phyloP scores from a whole-genome alignment of 2,888 invertebrate species.

The Diabrotica balteata region DNA sequence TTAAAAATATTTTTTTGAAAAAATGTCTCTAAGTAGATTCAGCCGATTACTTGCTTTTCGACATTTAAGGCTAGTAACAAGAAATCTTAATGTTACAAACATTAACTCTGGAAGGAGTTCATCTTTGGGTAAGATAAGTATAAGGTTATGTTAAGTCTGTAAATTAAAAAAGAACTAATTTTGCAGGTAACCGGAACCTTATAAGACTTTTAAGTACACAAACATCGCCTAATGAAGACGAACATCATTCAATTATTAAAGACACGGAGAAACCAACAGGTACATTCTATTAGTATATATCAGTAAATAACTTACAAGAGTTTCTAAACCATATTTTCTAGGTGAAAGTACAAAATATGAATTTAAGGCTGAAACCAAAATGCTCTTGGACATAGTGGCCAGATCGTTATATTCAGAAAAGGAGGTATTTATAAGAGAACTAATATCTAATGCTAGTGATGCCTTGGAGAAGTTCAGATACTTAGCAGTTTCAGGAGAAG shows the following conservation, averaged over 20 bases:
- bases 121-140: conserved; percentile 26
- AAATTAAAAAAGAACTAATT: conserved; percentile 9
- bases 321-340: conserved; percentile 41
- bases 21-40: conserved; percentile 41
- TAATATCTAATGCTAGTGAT: conserved; percentile 97
- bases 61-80: conserved; percentile 22
- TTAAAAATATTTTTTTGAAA: conserved; percentile 35
- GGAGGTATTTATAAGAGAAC: conserved; percentile 94
- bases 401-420: conserved; percentile 97
- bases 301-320: not conserved
- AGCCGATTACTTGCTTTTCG: conserved; percentile 36
- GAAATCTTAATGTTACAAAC: conserved; percentile 25
- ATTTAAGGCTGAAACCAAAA: conserved; percentile 96
- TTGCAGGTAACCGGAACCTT: conserved; percentile 24
- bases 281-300: conserved; percentile 44
- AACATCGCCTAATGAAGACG: conserved; percentile 56
- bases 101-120: conserved; percentile 4
- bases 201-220: conserved; percentile 47
- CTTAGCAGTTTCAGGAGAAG: conserved; percentile 67
- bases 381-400: conserved; percentile 96
- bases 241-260: conserved; percentile 68
- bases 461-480: conserved; percentile 95
- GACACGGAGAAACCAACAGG: conserved; percentile 68
- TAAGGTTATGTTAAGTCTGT: conserved; percentile 28
- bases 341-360: conserved; percentile 76